Evolutionary conservation across 2,888 invertebrate genomes (phyloP), one percentile per base, ranked within the genome.

Genomic region (Athalia cordata): DNA sequence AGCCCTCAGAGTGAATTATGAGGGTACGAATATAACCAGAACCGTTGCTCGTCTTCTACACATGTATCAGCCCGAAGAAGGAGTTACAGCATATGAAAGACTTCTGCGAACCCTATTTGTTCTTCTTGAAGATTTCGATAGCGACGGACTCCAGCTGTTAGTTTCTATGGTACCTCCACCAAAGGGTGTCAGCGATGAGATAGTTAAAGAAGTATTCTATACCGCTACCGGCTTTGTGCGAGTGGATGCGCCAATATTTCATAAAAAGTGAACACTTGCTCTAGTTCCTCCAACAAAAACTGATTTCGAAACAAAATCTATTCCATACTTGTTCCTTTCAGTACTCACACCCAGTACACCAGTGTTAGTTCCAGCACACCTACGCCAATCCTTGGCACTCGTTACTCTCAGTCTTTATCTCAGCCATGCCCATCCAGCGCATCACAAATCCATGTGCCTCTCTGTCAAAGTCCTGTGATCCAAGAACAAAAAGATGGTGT

Each of bases 21-120:
- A 85, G 13, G 84, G 83, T 0, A 84, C 83, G 47, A 84, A 85
- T 75, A 82, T 85, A 9, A 82, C 85, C 5, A 84, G 81, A 77
- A 84, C 84, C 5, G 84, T 88, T 8, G 86, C 85, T 9, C 83
- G 83, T 75, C 82, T 88, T 61, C 68, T 88, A 29, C 84, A 84
- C 68, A 85, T 86, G 80, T 88, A 88, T 78, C 85, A 86, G 70
- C 86, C 88, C 1, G 84, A 88, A 57, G 86, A 86, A 75, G 87
- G 87, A 47, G 82, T 88, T 78, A 62, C 79, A 9, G 85, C 85
- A 29, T 88, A 88, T 47, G 86, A 86, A 77, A 81, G 81, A 75
- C 81, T 87, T 6, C 79, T 88, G 8, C 83, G 83, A 66, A 86
- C 86, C 6, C 80, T 88, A 11, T 80, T 82, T 45, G 76, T 82